Base-by-base conservation (phyloP, 1,140 invertebrate species). In the Centruroides vittatus region DNA sequence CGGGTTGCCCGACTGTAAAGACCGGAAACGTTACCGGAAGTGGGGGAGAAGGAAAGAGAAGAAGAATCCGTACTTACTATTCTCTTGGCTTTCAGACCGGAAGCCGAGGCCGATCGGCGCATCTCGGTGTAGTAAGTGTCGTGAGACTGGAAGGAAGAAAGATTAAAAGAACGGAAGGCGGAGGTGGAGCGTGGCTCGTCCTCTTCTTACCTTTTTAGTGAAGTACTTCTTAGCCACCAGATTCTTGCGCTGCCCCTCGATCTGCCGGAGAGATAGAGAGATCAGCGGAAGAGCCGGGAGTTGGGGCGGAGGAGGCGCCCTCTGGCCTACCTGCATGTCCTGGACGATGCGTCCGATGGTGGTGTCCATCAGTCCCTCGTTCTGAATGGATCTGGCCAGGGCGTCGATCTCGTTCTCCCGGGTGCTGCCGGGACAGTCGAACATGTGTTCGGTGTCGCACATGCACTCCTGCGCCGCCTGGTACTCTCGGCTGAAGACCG, bases 381-480 rank as follows among this genome's bases (percentile, higher is more conserved):
- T 71, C 35, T 64, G 68, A 47, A 73, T 69, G 61, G 70, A 73
- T 49, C 74, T 70, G 52, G 75, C 75, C 55, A 76, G 65, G 58
- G 73, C 71, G 34, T 76, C 70, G 46, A 74, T 71, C 64, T 75
- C 74, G 35, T 70, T 70, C 48, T 78, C 75, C 13, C 68, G 61
- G 12, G 68, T 68, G 13, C 66, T 66, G 52, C 64, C 68, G 70
- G 86, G 80, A 73, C 93, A 99, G 71, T 90, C 86, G 71, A 98
- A 89, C 95, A 99, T 98, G 75, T 99, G 96, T 70, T 99, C 96
- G 2, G 84, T 85, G 71, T 99, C 96, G 66, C 96, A 99, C 81
- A 96, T 93, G 71, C 95, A 99, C 59, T 95, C 87, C 72, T 98
- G 93, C 0, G 85, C 78, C 3, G 85, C 83, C 74, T 99, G 95